Evolutionary conservation across 1,140 invertebrate genomes (phyloP).

Genomic region (roundworm (Caenorhabditis elegans)): WBcel235 BX284604.4:11646001-11646500

Average conservation of each 20-base stretch:
- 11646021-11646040: constrained; percentile 33
- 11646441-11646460: too few relatives aligned
- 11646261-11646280: constrained; percentile 13
- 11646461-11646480: too few relatives aligned
- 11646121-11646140: neutral
- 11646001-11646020: constrained; percentile 22
- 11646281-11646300: too few relatives aligned
- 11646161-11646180: neutral
- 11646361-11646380: too few relatives aligned
- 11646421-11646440: too few relatives aligned
- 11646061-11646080: constrained; percentile 39
- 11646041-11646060: constrained; percentile 27
- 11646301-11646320: too few relatives aligned
- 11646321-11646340: too few relatives aligned
- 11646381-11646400: too few relatives aligned
- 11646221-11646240: neutral
- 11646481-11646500: too few relatives aligned
- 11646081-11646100: constrained; percentile 35
- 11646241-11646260: constrained; percentile 5
- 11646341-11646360: too few relatives aligned
- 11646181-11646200: neutral
- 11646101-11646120: neutral
- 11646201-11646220: too few relatives aligned
- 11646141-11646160: neutral
- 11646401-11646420: too few relatives aligned